phyloP scores from a whole-genome alignment of 2,888 invertebrate genomes.

The Drosophila limbata region DNA sequence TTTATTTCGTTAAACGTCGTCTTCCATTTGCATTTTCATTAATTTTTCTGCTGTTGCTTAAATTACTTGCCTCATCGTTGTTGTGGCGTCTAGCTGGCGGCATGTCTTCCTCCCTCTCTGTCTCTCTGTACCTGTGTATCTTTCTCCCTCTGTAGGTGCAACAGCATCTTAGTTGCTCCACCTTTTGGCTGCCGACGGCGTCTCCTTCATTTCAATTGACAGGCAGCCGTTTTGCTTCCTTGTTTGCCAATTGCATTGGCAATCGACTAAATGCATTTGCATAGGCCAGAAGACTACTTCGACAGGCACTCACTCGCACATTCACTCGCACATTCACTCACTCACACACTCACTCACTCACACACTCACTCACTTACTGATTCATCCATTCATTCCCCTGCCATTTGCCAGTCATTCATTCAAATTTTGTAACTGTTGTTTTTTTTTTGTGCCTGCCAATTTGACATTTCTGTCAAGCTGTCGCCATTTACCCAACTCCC shows the following conservation, averaged over 20 bases:
- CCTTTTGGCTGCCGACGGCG: conserved; percentile 40
- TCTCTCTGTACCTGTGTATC: not conserved
- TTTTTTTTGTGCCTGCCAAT: conserved; percentile 65
- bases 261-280: conserved; percentile 66
- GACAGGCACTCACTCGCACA: conserved; percentile 30
- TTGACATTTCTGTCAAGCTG: conserved; percentile 74
- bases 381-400: conserved; percentile 51
- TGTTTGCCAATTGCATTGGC: conserved; percentile 74
- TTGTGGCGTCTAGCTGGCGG: conserved; percentile 48
- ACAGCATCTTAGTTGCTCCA: conserved; percentile 49
- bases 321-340: conserved; percentile 10
- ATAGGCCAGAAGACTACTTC: conserved; percentile 51
- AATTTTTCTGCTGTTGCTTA: conserved; percentile 32
- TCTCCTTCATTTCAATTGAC: conserved; percentile 70
- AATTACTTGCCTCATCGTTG: conserved; percentile 29
- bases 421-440: conserved; percentile 73
- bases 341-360: conserved; percentile 1
- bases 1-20: conserved; percentile 57
- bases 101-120: conserved; percentile 5
- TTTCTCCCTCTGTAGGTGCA: conserved; percentile 3
- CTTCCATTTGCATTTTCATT: conserved; percentile 69
- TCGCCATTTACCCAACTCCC: conserved; percentile 30
- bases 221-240: conserved; percentile 72
- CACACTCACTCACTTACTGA: conserved; percentile 38
- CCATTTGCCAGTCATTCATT: conserved; percentile 55